A percentile compares a stretch with the other conserved stretches of the same genome.
phyloP scores from a whole-genome alignment of 2,113 vertebrate genomes.

The Penelope pileata region DNA sequence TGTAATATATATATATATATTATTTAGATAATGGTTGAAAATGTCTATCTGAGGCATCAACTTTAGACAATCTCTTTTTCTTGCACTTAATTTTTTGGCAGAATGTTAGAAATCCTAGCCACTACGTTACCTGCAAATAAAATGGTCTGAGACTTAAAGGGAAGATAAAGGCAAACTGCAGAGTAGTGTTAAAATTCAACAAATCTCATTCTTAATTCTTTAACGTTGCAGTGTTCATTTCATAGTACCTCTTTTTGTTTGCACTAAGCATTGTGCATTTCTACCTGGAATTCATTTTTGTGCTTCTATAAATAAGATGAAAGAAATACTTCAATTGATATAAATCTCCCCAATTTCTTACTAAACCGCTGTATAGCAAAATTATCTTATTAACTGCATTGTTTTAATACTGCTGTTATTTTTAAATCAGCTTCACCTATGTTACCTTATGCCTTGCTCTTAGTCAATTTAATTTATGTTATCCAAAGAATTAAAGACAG shows the following conservation, averaged over 20 bases:
- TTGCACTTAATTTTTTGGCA: not conserved
- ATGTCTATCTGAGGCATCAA: not conserved
- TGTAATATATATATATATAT: not conserved
- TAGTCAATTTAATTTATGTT: conserved; percentile 28
- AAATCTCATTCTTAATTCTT: conserved; percentile 19
- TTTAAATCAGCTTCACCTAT: not conserved
- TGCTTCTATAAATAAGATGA: not conserved
- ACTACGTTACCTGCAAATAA: conserved; percentile 3
- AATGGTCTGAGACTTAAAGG: not conserved
- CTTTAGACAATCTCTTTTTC: not conserved
- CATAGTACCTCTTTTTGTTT: not conserved
- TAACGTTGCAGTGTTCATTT: not conserved
- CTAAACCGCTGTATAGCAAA: not conserved
- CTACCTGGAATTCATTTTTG: not conserved
- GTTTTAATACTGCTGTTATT: conserved; percentile 14
- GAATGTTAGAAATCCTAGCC: not conserved
- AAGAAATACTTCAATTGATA: conserved; percentile 14
- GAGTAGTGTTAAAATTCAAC: not conserved
- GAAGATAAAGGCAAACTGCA: conserved; percentile 14
- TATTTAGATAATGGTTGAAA: conserved; percentile 16
- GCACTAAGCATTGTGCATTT: not conserved
- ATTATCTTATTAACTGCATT: conserved; percentile 1
- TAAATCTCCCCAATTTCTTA: not conserved
- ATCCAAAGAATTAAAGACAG: conserved; percentile 25
- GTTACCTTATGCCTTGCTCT: not conserved